phyloP scores from a whole-genome alignment of 2,797 vertebrate species.

The Oreortyx pictus region DNA sequence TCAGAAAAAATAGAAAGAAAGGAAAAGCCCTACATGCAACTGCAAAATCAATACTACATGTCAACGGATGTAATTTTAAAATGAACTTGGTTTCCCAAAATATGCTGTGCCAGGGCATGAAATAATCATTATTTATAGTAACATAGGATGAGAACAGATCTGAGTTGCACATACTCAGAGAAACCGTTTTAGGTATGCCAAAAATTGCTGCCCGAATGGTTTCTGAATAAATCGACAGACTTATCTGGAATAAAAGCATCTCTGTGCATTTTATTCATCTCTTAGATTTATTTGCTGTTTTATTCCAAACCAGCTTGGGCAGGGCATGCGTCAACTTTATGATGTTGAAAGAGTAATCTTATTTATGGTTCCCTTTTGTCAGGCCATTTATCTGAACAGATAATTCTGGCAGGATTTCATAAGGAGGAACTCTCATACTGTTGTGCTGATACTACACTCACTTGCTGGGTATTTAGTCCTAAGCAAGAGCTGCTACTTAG shows the following conservation, averaged over 20 bases:
- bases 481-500: not conserved
- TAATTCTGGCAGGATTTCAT: conserved; percentile 37
- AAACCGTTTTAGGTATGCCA: not conserved
- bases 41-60: conserved; percentile 24
- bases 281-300: conserved; percentile 60
- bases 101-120: conserved; percentile 22
- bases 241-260: conserved; percentile 51
- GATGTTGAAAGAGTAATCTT: conserved; percentile 34
- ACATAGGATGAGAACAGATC: conserved; percentile 2
- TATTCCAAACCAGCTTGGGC: conserved; percentile 28
- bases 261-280: conserved; percentile 48
- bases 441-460: not conserved
- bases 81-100: not conserved
- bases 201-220: not conserved
- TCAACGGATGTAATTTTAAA: conserved; percentile 30
- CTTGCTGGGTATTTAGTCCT: not conserved
- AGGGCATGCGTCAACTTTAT: conserved; percentile 45
- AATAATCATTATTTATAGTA: conserved; percentile 30
- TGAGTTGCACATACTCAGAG: not conserved
- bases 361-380: conserved; percentile 58
- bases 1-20: not conserved
- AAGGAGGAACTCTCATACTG: not conserved
- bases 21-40: not conserved
- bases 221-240: conserved; percentile 41
- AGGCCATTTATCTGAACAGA: conserved; percentile 38